A percentile compares a stretch with the other conserved stretches of the same genome.
Conservation (phyloP, 2,113 vertebrate genomes). For the Arenaria interpres region DNA sequence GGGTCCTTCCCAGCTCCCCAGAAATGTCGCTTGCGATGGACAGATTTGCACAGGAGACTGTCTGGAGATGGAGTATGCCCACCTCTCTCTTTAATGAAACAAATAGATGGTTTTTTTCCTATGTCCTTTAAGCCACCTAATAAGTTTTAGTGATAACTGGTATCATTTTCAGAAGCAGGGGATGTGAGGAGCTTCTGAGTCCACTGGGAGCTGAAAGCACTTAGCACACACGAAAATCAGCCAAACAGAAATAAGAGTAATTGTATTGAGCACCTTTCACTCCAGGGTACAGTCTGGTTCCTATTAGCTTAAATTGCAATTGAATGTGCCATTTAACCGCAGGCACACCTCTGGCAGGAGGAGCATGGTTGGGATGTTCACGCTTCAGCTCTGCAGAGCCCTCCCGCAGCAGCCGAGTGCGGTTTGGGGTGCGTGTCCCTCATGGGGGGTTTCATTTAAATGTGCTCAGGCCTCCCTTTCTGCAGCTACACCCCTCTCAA, state of each 20-base stretch:
- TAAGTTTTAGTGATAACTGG: neutral
- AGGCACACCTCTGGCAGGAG: neutral
- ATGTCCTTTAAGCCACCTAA: neutral
- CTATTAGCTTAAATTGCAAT: constrained; percentile 5
- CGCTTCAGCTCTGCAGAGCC: neutral
- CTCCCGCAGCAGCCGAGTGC: fast-evolving
- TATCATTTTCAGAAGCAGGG: neutral
- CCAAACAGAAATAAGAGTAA: constrained; percentile 28
- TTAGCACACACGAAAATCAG: constrained; percentile 14
- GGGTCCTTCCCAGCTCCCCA: neutral
- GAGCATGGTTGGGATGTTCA: neutral
- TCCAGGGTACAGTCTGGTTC: neutral
- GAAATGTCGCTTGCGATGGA: fast-evolving
- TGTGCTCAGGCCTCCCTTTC: neutral
- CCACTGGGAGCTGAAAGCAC: neutral
- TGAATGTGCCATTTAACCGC: too few relatives aligned
- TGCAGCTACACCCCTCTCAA: neutral
- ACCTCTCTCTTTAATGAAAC: neutral
- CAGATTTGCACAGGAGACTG: neutral
- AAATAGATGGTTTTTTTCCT: neutral
- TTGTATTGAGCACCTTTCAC: constrained; percentile 36
- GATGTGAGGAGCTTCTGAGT: neutral
- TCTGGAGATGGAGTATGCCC: neutral
- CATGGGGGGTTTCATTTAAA: neutral
- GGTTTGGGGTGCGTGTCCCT: neutral